Evolutionary conservation across 2,888 invertebrate genomes (phyloP).

Genomic region (Eugnorisma glareosa): DNA sequence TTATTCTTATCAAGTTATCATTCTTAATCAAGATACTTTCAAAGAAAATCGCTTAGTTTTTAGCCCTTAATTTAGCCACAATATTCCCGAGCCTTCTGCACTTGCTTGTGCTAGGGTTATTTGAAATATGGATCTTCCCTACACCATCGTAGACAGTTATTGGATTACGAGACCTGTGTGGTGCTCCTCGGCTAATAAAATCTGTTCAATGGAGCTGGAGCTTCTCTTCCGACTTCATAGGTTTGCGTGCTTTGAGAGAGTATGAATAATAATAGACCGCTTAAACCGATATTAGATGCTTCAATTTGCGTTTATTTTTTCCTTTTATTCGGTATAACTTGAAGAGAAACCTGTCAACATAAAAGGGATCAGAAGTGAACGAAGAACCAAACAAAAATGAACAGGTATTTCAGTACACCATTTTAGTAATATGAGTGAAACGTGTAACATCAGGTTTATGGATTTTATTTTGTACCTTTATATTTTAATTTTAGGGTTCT

Average conservation of each 20-base stretch:
- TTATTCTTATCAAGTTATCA: not conserved
- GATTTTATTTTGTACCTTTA: not conserved
- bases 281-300: not conserved
- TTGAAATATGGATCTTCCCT: conserved; percentile 65
- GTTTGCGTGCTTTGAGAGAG: conserved; percentile 25
- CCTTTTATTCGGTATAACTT: not conserved
- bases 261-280: conserved; percentile 39
- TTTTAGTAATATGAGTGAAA: not conserved
- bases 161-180: conserved; percentile 68
- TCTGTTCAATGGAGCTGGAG: conserved; percentile 58
- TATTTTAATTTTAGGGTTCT: not conserved
- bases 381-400: not conserved
- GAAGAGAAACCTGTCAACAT: not conserved
- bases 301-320: not conserved
- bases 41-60: not conserved
- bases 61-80: not conserved
- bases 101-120: conserved; percentile 15
- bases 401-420: not conserved
- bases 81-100: conserved; percentile 20
- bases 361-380: not conserved
- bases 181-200: conserved; percentile 62
- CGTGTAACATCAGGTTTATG: not conserved
- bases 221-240: conserved; percentile 53
- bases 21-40: not conserved
- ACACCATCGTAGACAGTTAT: conserved; percentile 69